A percentile compares a stretch with the other conserved stretches of the same genome.
These are phyloP conservation scores for Gambusia yucatana DNA, from an alignment of 2,797 vertebrate species.

Conservation along the genomic window DNA sequence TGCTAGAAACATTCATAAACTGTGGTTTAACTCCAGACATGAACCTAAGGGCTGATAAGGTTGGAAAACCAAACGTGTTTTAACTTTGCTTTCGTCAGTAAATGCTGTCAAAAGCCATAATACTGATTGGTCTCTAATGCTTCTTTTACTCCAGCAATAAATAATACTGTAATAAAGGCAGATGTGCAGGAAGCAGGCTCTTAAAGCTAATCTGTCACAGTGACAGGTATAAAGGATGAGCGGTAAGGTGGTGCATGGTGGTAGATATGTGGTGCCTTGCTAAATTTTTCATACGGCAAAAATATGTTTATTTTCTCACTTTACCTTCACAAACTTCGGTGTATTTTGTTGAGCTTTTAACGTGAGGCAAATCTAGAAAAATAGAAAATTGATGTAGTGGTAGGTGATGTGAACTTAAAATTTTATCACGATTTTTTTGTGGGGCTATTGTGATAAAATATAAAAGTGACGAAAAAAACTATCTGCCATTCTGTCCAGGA, in stretches of 20 bases:
- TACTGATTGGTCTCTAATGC: background rate
- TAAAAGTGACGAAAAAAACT: too few relatives aligned
- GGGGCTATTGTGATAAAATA: too few relatives aligned
- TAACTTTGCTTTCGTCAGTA: conserved; percentile 1
- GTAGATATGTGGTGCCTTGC: background rate
- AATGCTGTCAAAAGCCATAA: background rate
- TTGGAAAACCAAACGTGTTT: conserved; percentile 1
- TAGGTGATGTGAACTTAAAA: background rate
- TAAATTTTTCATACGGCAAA: background rate
- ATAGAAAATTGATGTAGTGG: background rate
- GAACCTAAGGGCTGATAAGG: conserved; percentile 15
- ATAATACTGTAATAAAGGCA: background rate
- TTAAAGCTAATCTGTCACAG: background rate
- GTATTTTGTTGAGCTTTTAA: background rate
- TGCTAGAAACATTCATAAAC: conserved; percentile 1
- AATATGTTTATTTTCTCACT: background rate
- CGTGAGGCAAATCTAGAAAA: background rate
- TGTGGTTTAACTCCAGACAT: conserved; percentile 19
- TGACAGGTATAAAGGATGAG: background rate
- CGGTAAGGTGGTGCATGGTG: background rate
- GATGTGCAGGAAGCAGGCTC: background rate
- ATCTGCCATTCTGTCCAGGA: too few relatives aligned
- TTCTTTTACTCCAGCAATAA: conserved; percentile 7
- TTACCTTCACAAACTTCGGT: background rate
- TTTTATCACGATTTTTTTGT: too few relatives aligned